These are phyloP conservation scores for Elegia similella DNA, from an alignment of 2,888 invertebrate species.

Conservation along the genomic window DNA sequence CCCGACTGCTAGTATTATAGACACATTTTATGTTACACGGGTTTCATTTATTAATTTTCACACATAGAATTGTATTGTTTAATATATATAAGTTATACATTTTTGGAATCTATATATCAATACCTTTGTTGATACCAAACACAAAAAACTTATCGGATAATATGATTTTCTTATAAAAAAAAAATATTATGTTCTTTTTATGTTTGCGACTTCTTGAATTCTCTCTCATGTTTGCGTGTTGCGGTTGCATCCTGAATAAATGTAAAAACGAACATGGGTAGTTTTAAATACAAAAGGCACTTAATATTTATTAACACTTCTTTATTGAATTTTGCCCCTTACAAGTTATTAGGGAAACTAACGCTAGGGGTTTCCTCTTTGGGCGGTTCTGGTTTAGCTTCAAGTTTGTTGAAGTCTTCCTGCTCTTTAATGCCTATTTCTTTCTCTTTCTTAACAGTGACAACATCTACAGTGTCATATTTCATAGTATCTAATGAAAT, in stretches of 20 bases:
- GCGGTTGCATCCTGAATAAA: not conserved
- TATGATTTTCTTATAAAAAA: too few relatives aligned
- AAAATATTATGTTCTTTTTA: too few relatives aligned
- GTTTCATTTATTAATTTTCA: too few relatives aligned
- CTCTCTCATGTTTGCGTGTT: too few relatives aligned
- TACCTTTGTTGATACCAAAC: too few relatives aligned
- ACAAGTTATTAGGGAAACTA: conserved; percentile 30
- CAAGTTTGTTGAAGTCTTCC: conserved; percentile 32
- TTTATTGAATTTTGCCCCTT: not conserved
- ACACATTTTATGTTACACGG: too few relatives aligned
- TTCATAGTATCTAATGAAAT: not conserved
- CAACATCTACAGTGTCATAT: conserved; percentile 22
- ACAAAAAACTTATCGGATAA: too few relatives aligned
- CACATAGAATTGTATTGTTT: too few relatives aligned
- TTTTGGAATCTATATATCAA: too few relatives aligned
- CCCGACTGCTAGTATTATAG: too few relatives aligned
- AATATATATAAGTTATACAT: too few relatives aligned
- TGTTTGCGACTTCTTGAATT: too few relatives aligned
- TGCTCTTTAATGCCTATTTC: conserved; percentile 40
- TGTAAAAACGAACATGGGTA: not conserved
- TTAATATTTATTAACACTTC: not conserved
- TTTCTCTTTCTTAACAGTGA: conserved; percentile 55
- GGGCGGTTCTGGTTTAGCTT: conserved; percentile 29
- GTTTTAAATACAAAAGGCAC: not conserved
- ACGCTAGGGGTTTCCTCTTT: conserved; percentile 23